Conservation (phyloP, 2,797 vertebrate genomes). For the Acropternis orthonyx region DNA sequence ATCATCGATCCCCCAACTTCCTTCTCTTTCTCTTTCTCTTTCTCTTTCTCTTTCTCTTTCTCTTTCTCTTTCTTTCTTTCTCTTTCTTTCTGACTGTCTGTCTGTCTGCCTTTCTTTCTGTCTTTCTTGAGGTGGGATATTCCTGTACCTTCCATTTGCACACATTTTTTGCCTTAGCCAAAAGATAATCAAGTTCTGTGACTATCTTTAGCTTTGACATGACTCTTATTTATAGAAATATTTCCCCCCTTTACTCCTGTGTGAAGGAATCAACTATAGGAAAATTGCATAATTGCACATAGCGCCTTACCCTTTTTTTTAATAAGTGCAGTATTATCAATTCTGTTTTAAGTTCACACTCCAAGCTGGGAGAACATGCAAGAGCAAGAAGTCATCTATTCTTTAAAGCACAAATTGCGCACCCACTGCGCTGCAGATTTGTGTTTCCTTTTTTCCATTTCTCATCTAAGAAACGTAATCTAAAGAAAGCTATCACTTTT, state of each 20-base stretch:
- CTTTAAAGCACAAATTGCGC: neutral
- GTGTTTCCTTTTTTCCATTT: neutral
- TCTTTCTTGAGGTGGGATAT: neutral
- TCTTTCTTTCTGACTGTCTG: no score
- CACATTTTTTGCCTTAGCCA: neutral
- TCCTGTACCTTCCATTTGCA: neutral
- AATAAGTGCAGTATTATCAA: constrained; percentile 29
- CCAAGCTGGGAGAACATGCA: neutral
- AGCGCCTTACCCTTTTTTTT: neutral
- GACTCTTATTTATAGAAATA: constrained; percentile 31
- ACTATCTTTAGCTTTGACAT: neutral
- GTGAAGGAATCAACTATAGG: neutral
- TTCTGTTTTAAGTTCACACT: constrained; percentile 16
- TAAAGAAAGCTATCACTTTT: neutral
- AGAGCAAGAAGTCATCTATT: constrained; percentile 4
- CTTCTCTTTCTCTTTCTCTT: neutral
- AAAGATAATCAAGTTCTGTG: neutral
- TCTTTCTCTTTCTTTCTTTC: no score
- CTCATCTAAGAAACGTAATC: neutral
- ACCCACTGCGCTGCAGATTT: neutral
- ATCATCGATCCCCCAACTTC: neutral
- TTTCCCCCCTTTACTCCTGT: neutral
- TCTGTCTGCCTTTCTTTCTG: neutral
- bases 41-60: no score
- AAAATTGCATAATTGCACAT: constrained; percentile 32